Evolutionary conservation across 1,140 invertebrate genomes (phyloP), one percentile per base, ranked within the genome.

Genomic region (Pogonognathellus flavescens): DNA sequence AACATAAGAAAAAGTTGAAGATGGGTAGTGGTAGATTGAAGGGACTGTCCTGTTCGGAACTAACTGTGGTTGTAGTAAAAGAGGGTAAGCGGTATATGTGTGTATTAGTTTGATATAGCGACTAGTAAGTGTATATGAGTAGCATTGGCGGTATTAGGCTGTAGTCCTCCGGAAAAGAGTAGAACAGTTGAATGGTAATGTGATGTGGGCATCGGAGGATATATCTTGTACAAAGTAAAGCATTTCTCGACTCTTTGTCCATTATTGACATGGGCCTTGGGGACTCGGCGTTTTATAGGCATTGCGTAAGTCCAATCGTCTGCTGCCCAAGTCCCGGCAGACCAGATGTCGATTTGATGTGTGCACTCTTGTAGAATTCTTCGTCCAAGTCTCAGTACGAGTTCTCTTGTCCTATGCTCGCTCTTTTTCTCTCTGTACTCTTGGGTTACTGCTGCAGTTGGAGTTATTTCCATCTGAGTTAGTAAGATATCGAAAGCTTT

Each of bases 281-380:
- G 85, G 85, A 83, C 80, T 16, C 41, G 11, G 59, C 25, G 84
- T 85, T 85, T 84, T 85, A 80, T 80, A 59, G 70, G 76, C 50
- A 80, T 20, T 50, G 76, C 84, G 80, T 66, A 84, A 85, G 84
- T 81, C 72, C 31, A 81, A 85, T 85, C 59, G 76, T 7, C 25
- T n/a, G 18, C 80, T 53, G 20, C 22, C 72, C 25, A 66, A 66
- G 76, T 85, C 84, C 84, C 84, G 53, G 84, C 55, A 82, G 84
- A 82, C 76, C 84, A 85, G 84, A 85, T 85, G 84, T 85, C 76
- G 84, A 85, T 85, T 85, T 82, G 84, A 85, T 85, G 84, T 84
- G 83, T 59, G 70, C 59, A 62, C 83, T 80, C 55, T 60, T 59
- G 22, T 52, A 84, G 52, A 76, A 76, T 76, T 76, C 70, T 41